Base-by-base conservation (phyloP, 2,888 invertebrate genomes). In the Chirona hameri region DNA sequence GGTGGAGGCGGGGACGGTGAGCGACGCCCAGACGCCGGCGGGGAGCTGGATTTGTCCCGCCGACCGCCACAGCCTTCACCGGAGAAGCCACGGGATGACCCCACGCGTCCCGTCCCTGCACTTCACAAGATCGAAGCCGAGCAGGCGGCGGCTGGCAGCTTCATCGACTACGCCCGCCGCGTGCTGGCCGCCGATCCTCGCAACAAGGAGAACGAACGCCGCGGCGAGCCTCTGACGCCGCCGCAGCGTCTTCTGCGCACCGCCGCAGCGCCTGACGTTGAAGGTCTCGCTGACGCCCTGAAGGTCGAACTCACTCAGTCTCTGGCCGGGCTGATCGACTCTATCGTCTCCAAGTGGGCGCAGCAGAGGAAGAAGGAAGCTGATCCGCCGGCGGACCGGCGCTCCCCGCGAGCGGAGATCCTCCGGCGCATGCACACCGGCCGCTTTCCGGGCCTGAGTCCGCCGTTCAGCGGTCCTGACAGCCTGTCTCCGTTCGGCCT, bases 281-380 rank as follows among this genome's bases (percentile, higher is more conserved):
- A 96, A 87, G 94, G 94, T 82, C 90, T 98, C 82, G 95, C 96
- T n/a, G 95, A 96, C 87, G 93, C 94, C 83, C 91, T 98, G 10
- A 98, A 98, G 89, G 93, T 92, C 82, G 97, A 98, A 90, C 94
- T 98, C 85, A 93, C 94, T 46, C 92, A 94, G 65, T 95, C 95
- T 0, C 89, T 98, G 79, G 92, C 94, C 29, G 94, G 92, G 85
- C 90, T 96, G 79, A 94, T 98, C 85, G 97, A 98, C 88, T 94
- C 94, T 31, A 94, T 97, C 84, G 92, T 97, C 84, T 87, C 83
- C 85, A 86, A 82, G 85, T 86, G 94, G 87, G 92, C 94, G 84
- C 94, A 95, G 86, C 95, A 95, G 88, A 91, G 93, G 84, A 91
- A 94, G 60, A 9, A 29, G 24, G 52, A 52, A 29, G 27, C 48